Conservation (phyloP, 1,140 invertebrate genomes). For the Sarcophaga peregrina region DNA sequence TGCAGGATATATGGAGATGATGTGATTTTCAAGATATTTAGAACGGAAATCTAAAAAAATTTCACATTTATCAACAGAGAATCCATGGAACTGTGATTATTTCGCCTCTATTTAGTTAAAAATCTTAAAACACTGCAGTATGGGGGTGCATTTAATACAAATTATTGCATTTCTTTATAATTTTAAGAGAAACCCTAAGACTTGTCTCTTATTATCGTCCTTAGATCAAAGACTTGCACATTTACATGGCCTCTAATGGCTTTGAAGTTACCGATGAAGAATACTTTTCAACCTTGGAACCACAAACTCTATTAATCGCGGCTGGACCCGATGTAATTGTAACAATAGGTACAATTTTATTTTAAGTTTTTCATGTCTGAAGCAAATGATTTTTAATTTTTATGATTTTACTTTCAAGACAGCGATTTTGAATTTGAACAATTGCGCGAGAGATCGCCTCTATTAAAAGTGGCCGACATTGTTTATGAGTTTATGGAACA, state of each 20-base stretch:
- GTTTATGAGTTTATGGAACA: slow-evolving; percentile 63
- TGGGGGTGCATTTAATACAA: too few relatives aligned
- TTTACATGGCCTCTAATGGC: slow-evolving; percentile 74
- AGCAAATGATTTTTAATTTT: neutral
- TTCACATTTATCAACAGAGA: too few relatives aligned
- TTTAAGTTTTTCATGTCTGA: neutral
- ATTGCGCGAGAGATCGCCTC: slow-evolving; percentile 56
- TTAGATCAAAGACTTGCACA: slow-evolving; percentile 63
- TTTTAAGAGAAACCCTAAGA: too few relatives aligned
- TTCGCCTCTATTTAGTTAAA: too few relatives aligned
- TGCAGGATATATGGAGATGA: too few relatives aligned
- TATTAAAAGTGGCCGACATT: slow-evolving; percentile 60
- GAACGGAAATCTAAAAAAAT: too few relatives aligned
- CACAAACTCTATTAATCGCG: slow-evolving; percentile 78
- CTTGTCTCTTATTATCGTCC: neutral
- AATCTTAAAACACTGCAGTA: too few relatives aligned
- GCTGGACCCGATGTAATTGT: slow-evolving; percentile 73
- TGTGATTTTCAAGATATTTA: too few relatives aligned
- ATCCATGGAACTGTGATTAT: too few relatives aligned
- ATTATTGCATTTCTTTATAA: too few relatives aligned
- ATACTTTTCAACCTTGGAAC: slow-evolving; percentile 77
- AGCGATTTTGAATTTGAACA: slow-evolving; percentile 62
- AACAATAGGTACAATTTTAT: slow-evolving; percentile 71
- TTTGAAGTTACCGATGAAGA: slow-evolving; percentile 79
- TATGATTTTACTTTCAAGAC: slow-evolving; percentile 49